phyloP scores from a whole-genome alignment of 2,797 vertebrate species.

The Acanthurus lineatus region DNA sequence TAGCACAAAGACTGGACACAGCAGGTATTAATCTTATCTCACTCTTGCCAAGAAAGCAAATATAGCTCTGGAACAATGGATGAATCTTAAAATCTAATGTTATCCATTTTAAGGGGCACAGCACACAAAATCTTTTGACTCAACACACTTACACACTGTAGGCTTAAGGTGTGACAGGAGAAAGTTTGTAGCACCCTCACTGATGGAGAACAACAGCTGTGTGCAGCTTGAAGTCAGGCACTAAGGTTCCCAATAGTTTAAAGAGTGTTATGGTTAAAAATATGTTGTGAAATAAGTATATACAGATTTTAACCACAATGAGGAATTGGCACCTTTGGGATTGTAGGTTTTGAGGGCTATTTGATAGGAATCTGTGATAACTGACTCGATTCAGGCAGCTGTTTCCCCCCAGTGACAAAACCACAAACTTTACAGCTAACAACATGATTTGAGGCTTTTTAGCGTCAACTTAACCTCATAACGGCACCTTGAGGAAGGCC shows the following conservation, averaged over 20 bases:
- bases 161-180: neutral
- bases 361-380: neutral
- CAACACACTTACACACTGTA: neutral
- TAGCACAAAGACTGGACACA: neutral
- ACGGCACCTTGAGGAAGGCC: slow-evolving; percentile 26
- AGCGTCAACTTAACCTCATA: slow-evolving; percentile 25
- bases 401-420: neutral
- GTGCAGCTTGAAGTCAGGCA: neutral
- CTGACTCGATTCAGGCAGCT: neutral
- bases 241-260: neutral
- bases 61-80: neutral
- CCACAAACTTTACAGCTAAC: neutral
- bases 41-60: neutral
- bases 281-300: neutral
- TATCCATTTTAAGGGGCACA: neutral
- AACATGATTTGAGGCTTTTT: neutral
- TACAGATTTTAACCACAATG: neutral
- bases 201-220: slow-evolving; percentile 43
- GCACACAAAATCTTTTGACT: slow-evolving; percentile 8
- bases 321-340: neutral
- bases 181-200: slow-evolving; percentile 2
- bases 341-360: neutral
- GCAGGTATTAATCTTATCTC: neutral
- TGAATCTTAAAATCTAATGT: neutral
- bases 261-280: slow-evolving; percentile 4